A percentile compares a stretch with the other conserved stretches of the same genome.
These are phyloP conservation scores for Harpagifer antarcticus DNA, from an alignment of 2,797 vertebrate genomes.

Conservation along the genomic window DNA sequence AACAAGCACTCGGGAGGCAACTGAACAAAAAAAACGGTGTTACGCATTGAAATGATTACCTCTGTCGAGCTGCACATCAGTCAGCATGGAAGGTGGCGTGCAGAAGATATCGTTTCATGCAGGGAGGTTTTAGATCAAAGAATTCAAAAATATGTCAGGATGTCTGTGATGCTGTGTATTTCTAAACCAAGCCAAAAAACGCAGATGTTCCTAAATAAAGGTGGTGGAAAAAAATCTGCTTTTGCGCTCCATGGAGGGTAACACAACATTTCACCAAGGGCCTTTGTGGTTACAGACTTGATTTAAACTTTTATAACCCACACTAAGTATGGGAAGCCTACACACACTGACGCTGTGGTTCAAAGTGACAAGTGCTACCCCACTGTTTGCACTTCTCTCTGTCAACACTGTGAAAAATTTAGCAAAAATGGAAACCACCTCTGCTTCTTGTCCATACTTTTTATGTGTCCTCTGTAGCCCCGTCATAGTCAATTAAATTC, in stretches of 20 bases:
- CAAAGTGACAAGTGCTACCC: conserved; percentile 19
- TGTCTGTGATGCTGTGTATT: conserved; percentile 39
- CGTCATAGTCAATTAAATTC: conserved; percentile 79
- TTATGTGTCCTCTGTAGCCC: conserved; percentile 63
- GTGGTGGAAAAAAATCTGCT: background rate
- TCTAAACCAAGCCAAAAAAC: conserved; percentile 38
- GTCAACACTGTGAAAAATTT: conserved; percentile 19
- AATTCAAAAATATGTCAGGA: conserved; percentile 41
- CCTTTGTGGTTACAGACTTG: conserved; percentile 10
- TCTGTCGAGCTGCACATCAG: conserved; percentile 43
- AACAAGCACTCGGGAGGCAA: conserved; percentile 46
- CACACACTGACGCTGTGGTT: conserved; percentile 5
- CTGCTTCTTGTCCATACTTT: conserved; percentile 48
- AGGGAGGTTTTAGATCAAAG: conserved; percentile 55
- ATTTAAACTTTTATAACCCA: conserved; percentile 34
- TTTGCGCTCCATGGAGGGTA: conserved; percentile 28
- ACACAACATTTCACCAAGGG: conserved; percentile 26
- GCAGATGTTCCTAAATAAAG: conserved; percentile 20
- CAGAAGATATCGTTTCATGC: conserved; percentile 46
- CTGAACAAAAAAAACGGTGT: conserved; percentile 54
- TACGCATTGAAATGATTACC: conserved; percentile 56
- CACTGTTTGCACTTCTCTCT: conserved; percentile 6
- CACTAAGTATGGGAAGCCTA: conserved; percentile 1
- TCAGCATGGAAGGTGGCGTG: conserved; percentile 27
- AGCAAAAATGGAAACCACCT: conserved; percentile 59